Evolutionary conservation across 2,888 invertebrate species (phyloP), one percentile per base, ranked within the genome.

Genomic region (Cephus pulcher): DNA sequence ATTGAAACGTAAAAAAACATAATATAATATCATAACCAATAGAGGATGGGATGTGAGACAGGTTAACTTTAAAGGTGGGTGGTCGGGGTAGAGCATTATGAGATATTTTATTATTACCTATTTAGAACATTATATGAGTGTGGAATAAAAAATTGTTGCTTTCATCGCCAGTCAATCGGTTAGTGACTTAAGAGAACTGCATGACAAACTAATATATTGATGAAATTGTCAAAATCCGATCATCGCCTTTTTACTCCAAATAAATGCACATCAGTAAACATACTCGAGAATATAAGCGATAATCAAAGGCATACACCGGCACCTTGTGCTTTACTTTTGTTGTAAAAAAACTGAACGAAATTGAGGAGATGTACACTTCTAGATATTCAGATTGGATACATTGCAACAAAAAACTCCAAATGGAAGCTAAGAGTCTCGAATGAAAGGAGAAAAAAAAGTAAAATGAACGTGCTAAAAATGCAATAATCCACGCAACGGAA

Each of bases 21-120:
- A 56, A 23, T 23, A 9, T 23, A 40, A 40, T 40, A 15, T 23
- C 23, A 56, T 56, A 23, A 9, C 2, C 56, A 56, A 56, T 56
- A 56, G 56, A 56, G 56, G 23, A 56, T 56, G 56, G 56, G 23
- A 56, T 71, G 4, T 71, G 12, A 71, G 12, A 32, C 32, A 15
- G 71, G 33, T 70, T 23, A 23, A 69, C 32, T 74, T 74, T 32
- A 77, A 74, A 77, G 77, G 77, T 75, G 77, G 77, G 77, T 77
- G 77, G 77, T 77, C 69, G 6, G 74, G 77, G 34, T 69, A 34
- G 74, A 33, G 35, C 30, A 32, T 34, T 71, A 76, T 71, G 9
- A 76, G 37, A n/a, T 71, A 23, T 34, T 33, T 34, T 73, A 34
- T 73, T 34, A 34, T 34, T 33, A 73, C 32, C 3, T 34, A 37